A percentile compares a stretch with the other conserved stretches of the same genome.
Conservation (phyloP, 2,113 vertebrate genomes). For the Eretmochelys imbricata region DNA sequence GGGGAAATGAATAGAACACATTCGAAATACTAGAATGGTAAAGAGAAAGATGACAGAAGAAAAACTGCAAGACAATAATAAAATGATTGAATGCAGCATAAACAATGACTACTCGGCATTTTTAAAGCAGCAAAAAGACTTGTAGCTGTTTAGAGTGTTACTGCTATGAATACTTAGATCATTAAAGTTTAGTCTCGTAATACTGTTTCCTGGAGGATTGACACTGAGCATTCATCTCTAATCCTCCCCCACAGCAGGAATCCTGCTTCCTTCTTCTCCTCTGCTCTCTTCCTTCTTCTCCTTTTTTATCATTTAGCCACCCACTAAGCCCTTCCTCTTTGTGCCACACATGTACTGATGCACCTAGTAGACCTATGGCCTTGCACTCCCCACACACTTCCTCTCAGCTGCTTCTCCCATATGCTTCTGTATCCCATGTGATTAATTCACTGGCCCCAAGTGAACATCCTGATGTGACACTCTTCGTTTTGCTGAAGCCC, state of each 20-base stretch:
- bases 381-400: background rate
- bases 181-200: background rate
- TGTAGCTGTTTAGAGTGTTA: background rate
- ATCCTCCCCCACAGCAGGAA: background rate
- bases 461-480: background rate
- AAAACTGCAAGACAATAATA: background rate
- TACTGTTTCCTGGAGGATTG: background rate
- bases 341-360: background rate
- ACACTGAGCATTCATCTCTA: background rate
- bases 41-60: background rate
- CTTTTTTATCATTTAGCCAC: background rate
- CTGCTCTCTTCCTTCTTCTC: background rate
- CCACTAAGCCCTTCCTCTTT: background rate
- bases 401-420: background rate
- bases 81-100: background rate
- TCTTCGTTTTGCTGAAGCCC: background rate
- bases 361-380: background rate
- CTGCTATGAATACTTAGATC: background rate
- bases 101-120: background rate
- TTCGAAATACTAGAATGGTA: background rate
- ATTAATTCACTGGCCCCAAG: background rate
- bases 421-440: background rate
- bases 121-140: background rate
- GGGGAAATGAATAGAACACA: background rate
- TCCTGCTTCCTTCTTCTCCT: background rate